Conservation (phyloP, 2,888 invertebrate genomes). For the Himalopsyche anomala region DNA sequence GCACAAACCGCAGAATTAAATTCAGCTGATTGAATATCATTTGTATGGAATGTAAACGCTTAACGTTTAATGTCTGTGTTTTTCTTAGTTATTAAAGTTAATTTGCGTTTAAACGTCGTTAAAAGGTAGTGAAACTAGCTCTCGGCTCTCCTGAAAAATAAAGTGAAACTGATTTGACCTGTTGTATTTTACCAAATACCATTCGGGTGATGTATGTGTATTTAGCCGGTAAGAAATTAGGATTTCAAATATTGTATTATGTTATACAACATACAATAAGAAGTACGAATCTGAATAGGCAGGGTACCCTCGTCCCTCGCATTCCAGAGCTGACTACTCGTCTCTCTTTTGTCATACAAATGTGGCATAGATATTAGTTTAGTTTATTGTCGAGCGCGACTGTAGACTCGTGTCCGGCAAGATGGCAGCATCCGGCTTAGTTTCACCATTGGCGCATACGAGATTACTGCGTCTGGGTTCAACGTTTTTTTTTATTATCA, state of each 20-base stretch:
- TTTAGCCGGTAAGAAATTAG: neutral
- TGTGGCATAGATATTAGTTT: slow-evolving; percentile 42
- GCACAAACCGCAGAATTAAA: too few species aligned
- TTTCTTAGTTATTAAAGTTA: too few species aligned
- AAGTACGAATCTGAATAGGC: slow-evolving; percentile 32
- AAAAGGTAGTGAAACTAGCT: too few species aligned
- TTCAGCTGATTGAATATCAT: too few species aligned
- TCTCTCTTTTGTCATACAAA: slow-evolving; percentile 37
- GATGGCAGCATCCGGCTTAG: slow-evolving; percentile 35
- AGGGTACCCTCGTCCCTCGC: slow-evolving; percentile 38
- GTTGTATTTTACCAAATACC: too few species aligned
- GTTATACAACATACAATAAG: slow-evolving; percentile 2
- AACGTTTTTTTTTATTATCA: neutral
- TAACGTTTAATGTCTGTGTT: too few species aligned
- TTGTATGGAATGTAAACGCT: too few species aligned
- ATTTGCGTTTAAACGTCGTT: too few species aligned
- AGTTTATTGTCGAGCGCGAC: slow-evolving; percentile 14
- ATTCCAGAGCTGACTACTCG: slow-evolving; percentile 40
- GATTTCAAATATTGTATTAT: slow-evolving; percentile 11
- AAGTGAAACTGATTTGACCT: too few species aligned
- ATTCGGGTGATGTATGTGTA: too few species aligned
- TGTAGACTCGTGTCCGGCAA: slow-evolving; percentile 40
- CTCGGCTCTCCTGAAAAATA: too few species aligned
- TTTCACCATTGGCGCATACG: neutral
- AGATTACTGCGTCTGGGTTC: neutral